Evolutionary conservation across 2,797 vertebrate genomes (phyloP).

Genomic region (Microctenopoma stevenorrisi): DNA sequence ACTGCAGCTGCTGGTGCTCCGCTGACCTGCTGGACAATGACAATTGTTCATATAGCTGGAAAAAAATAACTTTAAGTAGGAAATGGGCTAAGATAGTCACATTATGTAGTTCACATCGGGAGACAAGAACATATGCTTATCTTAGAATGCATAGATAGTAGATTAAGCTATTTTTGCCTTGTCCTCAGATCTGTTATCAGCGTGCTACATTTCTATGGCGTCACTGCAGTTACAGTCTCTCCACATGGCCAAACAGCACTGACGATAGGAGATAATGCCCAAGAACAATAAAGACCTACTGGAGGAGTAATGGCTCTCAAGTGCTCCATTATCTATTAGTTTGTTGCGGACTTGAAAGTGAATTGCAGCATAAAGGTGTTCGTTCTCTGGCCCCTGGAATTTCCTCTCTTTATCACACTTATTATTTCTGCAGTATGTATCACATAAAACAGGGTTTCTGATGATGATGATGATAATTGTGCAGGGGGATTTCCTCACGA

Average conservation of each 20-base stretch:
- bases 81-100: conserved; percentile 34
- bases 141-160: conserved; percentile 36
- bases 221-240: conserved; percentile 3
- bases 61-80: conserved; percentile 43
- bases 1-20: conserved; percentile 18
- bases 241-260: conserved; percentile 38
- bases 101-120: conserved; percentile 37
- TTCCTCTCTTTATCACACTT: conserved; percentile 47
- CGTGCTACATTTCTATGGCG: conserved; percentile 25
- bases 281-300: conserved; percentile 55
- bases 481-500: conserved; percentile 30
- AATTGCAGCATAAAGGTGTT: conserved; percentile 29
- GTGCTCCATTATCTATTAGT: conserved; percentile 30
- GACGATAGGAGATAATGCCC: conserved; percentile 44
- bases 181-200: conserved; percentile 19
- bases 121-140: conserved; percentile 37
- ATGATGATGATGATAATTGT: conserved; percentile 30
- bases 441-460: conserved; percentile 19
- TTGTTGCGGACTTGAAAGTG: conserved; percentile 25
- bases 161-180: conserved; percentile 30
- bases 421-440: neutral
- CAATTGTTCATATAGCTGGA: conserved; percentile 23
- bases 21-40: conserved; percentile 32
- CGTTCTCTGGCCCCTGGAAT: conserved; percentile 40
- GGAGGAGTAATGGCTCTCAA: conserved; percentile 50